Evolutionary conservation across 2,797 vertebrate genomes (phyloP).

Genomic region (Pipistrellus nathusii): DNA sequence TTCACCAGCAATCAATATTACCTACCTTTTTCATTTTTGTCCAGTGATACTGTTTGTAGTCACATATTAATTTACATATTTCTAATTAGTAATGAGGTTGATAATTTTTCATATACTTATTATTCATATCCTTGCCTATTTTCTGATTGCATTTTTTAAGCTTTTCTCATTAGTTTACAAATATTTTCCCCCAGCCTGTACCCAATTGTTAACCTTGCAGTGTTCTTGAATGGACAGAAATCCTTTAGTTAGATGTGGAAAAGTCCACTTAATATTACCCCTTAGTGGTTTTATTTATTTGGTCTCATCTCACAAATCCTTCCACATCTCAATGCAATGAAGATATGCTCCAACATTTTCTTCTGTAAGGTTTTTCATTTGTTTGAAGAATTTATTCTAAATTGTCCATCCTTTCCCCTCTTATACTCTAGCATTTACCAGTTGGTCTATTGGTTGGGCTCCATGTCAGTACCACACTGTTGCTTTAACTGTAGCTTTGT

Average conservation of each 20-base stretch:
- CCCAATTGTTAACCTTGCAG: neutral
- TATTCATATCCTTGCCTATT: neutral
- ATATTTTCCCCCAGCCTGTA: neutral
- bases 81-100: neutral
- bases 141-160: slow-evolving; percentile 19
- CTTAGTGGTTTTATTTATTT: neutral
- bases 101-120: neutral
- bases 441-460: neutral
- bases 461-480: neutral
- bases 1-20: neutral
- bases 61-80: neutral
- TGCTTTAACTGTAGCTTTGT: neutral
- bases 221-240: slow-evolving; percentile 23
- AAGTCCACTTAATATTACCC: neutral
- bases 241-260: neutral
- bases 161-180: neutral
- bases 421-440: neutral
- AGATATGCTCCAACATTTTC: neutral
- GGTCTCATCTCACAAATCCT: neutral
- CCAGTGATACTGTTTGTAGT: neutral
- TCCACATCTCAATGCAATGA: neutral
- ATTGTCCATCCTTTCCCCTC: neutral
- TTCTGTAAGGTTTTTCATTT: neutral
- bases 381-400: slow-evolving; percentile 3
- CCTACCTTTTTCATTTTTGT: neutral